Base-by-base conservation (phyloP, 2,888 invertebrate genomes). In the Herminia tarsipennalis region DNA sequence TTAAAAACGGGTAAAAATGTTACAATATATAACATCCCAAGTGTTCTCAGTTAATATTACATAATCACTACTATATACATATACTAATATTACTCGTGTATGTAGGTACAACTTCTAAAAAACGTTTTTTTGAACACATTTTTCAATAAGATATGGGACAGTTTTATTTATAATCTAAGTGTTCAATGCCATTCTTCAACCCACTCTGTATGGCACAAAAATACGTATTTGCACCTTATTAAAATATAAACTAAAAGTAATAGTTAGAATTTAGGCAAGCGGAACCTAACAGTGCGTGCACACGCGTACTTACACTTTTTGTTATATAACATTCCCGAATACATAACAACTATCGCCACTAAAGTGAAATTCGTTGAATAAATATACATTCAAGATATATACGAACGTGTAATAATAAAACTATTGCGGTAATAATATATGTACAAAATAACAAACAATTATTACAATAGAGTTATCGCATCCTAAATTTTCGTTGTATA, bases 131-230 rank as follows among this genome's bases (percentile, higher is more conserved):
- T 89, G 88, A 89, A 89, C 89, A 89, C 89, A 89, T 89, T 88
- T 64, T 85, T 83, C 67, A 83, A 83, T 88, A 86, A 88, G 88
- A 88, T 88, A 88, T 86, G 88, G 84, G 85, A 81, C 76, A 76
- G 72, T 70, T 76, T 74, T 67, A 24, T 66, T 66, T 70, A 56
- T 60, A 72, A 48, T 70, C 70, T 72, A 73, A 67, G 66, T 77
- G 76, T 71, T 66, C 68, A 57, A 66, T 58, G 73, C 73, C 73
- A 65, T 49, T 47, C 29, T 47, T 49, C 53, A 47, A 56, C 63
- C 64, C 63, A 50, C 59, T 53, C 48, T 66, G 53, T 68, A 86
- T 87, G 88, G 88, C 87, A 86, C 87, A 73, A 73, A 68, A 67
- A 67, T 63, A 72, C 65, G 63, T 67, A 63, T 66, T 65, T 75